Percentiles rank a stretch among this genome's conserved stretches.
phyloP scores from a whole-genome alignment of 2,888 invertebrate genomes.

The Noctua comes region DNA sequence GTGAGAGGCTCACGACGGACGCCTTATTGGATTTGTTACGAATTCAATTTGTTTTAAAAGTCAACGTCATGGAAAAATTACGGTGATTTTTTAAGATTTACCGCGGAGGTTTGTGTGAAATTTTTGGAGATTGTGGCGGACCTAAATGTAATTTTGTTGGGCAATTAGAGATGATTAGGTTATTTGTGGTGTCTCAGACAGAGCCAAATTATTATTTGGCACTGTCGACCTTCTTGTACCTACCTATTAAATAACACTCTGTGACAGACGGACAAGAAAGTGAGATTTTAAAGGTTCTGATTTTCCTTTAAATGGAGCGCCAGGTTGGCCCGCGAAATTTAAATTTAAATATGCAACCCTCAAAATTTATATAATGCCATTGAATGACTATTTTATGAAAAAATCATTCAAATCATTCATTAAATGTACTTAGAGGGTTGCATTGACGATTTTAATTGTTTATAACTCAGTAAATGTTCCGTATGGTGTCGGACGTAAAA shows the following conservation, averaged over 20 bases:
- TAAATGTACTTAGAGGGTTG: too few relatives aligned
- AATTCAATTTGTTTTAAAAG: constrained; percentile 64
- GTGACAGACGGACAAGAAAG: neutral
- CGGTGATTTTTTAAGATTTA: constrained; percentile 59
- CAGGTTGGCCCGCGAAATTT: too few relatives aligned
- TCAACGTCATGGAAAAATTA: constrained; percentile 54
- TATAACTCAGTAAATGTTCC: too few relatives aligned
- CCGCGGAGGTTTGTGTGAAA: constrained; percentile 2
- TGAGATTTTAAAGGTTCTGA: too few relatives aligned
- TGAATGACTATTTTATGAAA: too few relatives aligned
- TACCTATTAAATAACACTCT: too few relatives aligned
- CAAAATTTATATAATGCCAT: too few relatives aligned
- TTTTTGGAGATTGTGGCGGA: constrained; percentile 5
- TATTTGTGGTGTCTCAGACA: neutral
- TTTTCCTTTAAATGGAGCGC: too few relatives aligned
- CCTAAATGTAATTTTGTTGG: neutral
- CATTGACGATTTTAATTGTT: too few relatives aligned
- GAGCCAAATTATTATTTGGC: neutral
- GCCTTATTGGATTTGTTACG: constrained; percentile 81
- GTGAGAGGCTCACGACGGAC: constrained; percentile 64
- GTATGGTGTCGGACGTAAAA: too few relatives aligned
- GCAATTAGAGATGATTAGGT: neutral
- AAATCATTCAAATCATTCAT: too few relatives aligned
- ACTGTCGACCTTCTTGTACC: neutral
- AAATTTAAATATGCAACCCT: too few relatives aligned